phyloP scores from a whole-genome alignment of 2,797 vertebrate species.

The Ctenosaura bakeri region DNA sequence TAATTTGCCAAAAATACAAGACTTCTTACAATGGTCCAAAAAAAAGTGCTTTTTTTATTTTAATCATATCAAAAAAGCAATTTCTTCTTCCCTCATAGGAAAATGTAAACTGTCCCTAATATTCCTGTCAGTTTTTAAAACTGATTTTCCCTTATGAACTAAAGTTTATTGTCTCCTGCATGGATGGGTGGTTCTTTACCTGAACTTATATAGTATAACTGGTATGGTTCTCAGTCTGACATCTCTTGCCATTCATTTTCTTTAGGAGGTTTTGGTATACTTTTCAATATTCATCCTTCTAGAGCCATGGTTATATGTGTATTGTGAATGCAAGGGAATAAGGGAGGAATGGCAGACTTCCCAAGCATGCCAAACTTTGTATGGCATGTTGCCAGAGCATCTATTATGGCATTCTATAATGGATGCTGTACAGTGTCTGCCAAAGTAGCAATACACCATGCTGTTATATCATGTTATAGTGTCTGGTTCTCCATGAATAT shows the following conservation, averaged over 20 bases:
- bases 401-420: slow-evolving; percentile 46
- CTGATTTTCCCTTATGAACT: slow-evolving; percentile 33
- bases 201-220: slow-evolving; percentile 16
- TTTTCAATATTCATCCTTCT: slow-evolving; percentile 55
- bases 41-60: slow-evolving; percentile 48
- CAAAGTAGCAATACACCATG: slow-evolving; percentile 52
- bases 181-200: slow-evolving; percentile 55
- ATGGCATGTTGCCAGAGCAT: slow-evolving; percentile 46
- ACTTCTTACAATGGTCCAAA: slow-evolving; percentile 63
- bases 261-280: slow-evolving; percentile 45
- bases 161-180: slow-evolving; percentile 52
- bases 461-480: slow-evolving; percentile 34
- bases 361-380: slow-evolving; percentile 54
- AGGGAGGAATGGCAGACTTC: slow-evolving; percentile 54
- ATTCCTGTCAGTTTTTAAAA: slow-evolving; percentile 59
- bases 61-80: slow-evolving; percentile 42
- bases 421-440: slow-evolving; percentile 18
- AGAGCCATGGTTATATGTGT: slow-evolving; percentile 38
- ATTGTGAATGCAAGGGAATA: slow-evolving; percentile 31
- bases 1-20: slow-evolving; percentile 64
- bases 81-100: slow-evolving; percentile 53
- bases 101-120: slow-evolving; percentile 39
- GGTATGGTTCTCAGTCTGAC: slow-evolving; percentile 59
- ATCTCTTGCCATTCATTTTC: slow-evolving; percentile 58
- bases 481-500: slow-evolving; percentile 18